Evolutionary conservation across 2,888 invertebrate genomes (phyloP).

Genomic region (Gastrophysa polygoni): DNA sequence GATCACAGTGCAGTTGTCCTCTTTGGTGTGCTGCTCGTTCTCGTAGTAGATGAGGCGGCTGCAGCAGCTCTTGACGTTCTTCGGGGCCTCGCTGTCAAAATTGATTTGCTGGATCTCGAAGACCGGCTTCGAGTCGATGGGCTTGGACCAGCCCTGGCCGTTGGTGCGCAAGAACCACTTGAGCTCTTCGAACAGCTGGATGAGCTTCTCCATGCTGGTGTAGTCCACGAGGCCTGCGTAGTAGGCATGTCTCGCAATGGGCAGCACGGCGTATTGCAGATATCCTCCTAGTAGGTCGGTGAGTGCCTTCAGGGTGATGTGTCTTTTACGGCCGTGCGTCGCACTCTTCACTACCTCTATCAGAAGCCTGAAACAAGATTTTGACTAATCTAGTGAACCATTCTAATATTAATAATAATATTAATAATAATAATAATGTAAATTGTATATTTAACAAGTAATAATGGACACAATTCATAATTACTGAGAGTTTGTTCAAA

Average conservation of each 20-base stretch:
- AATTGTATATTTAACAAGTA: too few species aligned
- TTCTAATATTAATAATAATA: too few species aligned
- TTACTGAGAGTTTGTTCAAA: too few species aligned
- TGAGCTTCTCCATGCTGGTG: slow-evolving; percentile 62
- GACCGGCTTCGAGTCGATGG: slow-evolving; percentile 33
- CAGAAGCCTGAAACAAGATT: slow-evolving; percentile 48
- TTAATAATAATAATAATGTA: too few species aligned
- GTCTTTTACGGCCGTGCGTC: slow-evolving; percentile 50
- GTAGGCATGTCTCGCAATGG: slow-evolving; percentile 65
- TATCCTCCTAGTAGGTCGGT: slow-evolving; percentile 64
- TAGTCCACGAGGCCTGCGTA: slow-evolving; percentile 68
- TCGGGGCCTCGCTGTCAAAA: slow-evolving; percentile 25
- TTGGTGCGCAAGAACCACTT: slow-evolving; percentile 65
- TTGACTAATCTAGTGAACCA: too few species aligned
- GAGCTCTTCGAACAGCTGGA: slow-evolving; percentile 64
- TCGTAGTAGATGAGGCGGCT: slow-evolving; percentile 38
- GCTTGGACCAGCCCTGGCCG: slow-evolving; percentile 64
- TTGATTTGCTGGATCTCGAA: slow-evolving; percentile 33
- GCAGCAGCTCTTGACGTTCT: slow-evolving; percentile 35
- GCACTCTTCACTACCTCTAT: slow-evolving; percentile 32
- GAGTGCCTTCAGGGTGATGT: slow-evolving; percentile 52
- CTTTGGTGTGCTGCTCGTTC: slow-evolving; percentile 31
- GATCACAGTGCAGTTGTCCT: slow-evolving; percentile 45
- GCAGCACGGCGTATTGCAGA: slow-evolving; percentile 65
- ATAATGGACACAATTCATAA: too few species aligned